These are phyloP conservation scores for Hydriomena furcata DNA, from an alignment of 2,888 invertebrate genomes.

Conservation along the genomic window DNA sequence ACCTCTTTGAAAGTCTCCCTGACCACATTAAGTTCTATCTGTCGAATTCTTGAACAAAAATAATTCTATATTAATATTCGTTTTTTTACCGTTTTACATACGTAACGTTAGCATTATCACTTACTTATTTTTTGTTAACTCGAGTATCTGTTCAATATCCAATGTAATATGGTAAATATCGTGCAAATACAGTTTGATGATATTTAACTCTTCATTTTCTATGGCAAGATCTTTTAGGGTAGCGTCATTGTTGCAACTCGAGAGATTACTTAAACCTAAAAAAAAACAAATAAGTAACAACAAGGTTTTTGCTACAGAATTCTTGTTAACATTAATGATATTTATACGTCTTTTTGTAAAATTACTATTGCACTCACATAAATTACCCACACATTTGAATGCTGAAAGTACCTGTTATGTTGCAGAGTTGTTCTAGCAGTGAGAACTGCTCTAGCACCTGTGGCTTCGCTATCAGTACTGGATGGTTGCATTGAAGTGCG, in stretches of 20 bases:
- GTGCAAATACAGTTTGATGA: slow-evolving; percentile 8
- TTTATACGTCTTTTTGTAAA: too few species aligned
- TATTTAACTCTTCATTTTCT: slow-evolving; percentile 1
- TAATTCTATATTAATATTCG: too few species aligned
- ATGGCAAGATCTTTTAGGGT: slow-evolving; percentile 10
- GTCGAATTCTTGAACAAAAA: slow-evolving; percentile 25
- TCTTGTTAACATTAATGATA: too few species aligned
- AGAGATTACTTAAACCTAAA: slow-evolving; percentile 1
- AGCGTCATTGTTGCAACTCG: background rate
- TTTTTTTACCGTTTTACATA: too few species aligned
- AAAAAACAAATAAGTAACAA: background rate
- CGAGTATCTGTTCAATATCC: slow-evolving; percentile 8
- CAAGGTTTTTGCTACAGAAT: too few species aligned
- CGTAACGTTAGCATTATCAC: background rate
- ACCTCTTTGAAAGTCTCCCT: slow-evolving; percentile 18
- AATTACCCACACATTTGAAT: too few species aligned
- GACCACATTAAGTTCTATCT: slow-evolving; percentile 23
- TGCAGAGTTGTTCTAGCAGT: slow-evolving; percentile 10
- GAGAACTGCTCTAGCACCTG: slow-evolving; percentile 6
- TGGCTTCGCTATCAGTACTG: slow-evolving; percentile 8
- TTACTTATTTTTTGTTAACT: slow-evolving; percentile 12
- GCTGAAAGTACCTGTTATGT: slow-evolving; percentile 11
- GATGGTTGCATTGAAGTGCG: slow-evolving; percentile 3
- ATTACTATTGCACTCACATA: too few species aligned
- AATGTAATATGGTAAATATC: slow-evolving; percentile 6